phyloP scores from a whole-genome alignment of 1,140 invertebrate species.

The Macrosteles quadrilineatus region DNA sequence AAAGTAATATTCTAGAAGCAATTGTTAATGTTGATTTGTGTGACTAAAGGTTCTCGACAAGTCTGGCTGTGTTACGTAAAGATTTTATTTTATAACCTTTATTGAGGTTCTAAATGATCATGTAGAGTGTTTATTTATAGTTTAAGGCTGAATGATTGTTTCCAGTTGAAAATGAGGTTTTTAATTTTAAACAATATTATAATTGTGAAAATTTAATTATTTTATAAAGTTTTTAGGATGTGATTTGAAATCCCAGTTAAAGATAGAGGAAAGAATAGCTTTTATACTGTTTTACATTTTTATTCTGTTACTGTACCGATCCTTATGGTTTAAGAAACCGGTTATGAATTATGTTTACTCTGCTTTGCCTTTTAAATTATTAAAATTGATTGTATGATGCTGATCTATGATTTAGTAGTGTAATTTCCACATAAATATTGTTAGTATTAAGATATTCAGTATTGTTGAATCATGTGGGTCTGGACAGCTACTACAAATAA shows the following conservation, averaged over 20 bases:
- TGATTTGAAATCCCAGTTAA: neutral
- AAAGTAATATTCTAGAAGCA: neutral
- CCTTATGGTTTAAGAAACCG: neutral
- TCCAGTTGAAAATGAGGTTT: neutral
- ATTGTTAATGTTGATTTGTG: neutral
- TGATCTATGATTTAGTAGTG: neutral
- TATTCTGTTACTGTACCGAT: neutral
- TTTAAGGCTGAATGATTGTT: neutral
- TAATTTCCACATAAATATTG: neutral
- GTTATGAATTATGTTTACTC: neutral
- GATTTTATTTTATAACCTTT: slow-evolving; percentile 14
- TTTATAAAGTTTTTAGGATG: neutral
- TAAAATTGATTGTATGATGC: neutral
- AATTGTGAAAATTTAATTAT: neutral
- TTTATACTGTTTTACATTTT: neutral
- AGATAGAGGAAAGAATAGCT: neutral
- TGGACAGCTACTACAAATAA: slow-evolving; percentile 3
- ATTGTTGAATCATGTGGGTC: slow-evolving; percentile 2
- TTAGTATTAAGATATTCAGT: slow-evolving; percentile 15
- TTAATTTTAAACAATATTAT: neutral
- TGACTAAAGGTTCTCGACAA: slow-evolving; percentile 1
- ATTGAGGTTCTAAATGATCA: neutral
- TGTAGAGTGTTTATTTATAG: neutral
- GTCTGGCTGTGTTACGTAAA: slow-evolving; percentile 13
- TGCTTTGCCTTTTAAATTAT: neutral